Percentiles rank a stretch among this genome's conserved stretches.
phyloP scores from a whole-genome alignment of 2,888 invertebrate genomes.

The Brenthis hecate region DNA sequence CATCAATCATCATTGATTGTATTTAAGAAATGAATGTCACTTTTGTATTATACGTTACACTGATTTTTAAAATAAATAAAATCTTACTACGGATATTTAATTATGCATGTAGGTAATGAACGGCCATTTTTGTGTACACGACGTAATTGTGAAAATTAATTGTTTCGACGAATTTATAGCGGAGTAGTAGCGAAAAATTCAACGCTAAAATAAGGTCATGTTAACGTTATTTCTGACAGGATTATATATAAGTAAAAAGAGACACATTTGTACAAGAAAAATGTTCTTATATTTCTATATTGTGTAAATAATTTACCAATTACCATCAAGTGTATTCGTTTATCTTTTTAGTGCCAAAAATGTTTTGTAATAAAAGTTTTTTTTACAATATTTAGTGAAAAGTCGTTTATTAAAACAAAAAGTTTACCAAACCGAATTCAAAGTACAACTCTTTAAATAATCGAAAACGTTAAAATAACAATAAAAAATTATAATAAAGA shows the following conservation, averaged over 20 bases:
- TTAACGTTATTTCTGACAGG: not conserved
- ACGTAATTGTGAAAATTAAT: conserved; percentile 28
- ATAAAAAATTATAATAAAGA: too few relatives aligned
- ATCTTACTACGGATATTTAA: conserved; percentile 9
- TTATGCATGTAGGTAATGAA: conserved; percentile 18
- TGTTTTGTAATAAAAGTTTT: too few relatives aligned
- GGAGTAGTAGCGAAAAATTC: conserved; percentile 3
- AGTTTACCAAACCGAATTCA: too few relatives aligned
- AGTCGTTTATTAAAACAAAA: too few relatives aligned
- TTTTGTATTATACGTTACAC: not conserved
- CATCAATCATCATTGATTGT: not conserved
- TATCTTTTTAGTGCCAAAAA: too few relatives aligned
- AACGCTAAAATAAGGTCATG: conserved; percentile 1
- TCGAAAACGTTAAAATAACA: too few relatives aligned
- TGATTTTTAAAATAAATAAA: conserved; percentile 12
- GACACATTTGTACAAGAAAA: too few relatives aligned
- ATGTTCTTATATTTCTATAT: not conserved
- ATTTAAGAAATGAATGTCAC: not conserved
- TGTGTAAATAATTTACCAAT: not conserved
- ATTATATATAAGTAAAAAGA: not conserved
- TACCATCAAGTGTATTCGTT: too few relatives aligned
- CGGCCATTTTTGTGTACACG: conserved; percentile 27
- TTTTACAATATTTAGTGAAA: too few relatives aligned
- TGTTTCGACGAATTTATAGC: conserved; percentile 13
- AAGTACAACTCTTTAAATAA: too few relatives aligned